Evolutionary conservation across 2,113 vertebrate species (phyloP), one percentile per base, ranked within the genome.

Genomic region (Pseudorasbora parva): DNA sequence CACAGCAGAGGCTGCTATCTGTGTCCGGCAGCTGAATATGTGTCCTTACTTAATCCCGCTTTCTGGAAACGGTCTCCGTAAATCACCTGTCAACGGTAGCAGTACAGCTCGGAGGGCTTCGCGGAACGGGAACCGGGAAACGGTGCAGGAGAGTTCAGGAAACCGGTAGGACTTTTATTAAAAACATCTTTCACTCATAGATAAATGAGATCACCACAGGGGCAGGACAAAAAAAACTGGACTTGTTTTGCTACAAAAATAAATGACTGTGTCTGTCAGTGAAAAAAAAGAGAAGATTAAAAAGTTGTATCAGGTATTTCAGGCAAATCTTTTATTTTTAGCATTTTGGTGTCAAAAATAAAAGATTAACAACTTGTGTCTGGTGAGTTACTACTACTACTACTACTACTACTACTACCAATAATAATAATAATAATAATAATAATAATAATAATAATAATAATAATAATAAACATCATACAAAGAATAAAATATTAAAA

Each of bases 1-100:
- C 51, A 82, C 23, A 76, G 81, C 77, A 14, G 57, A 15, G 27
- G 23, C 77, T 74, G 23, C 84, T 87, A 75, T 88, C 82, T 82
- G 69, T 82, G 82, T 81, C 78, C 71, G 27, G 21, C 60, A 80
- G 84, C 82, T 81, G 76, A 80, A 83, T 64, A 68, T 57, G 71
- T 41, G 73, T 72, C 79, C 37, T 45, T 71, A 59, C 54, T 81
- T 82, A 89, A 86, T 83, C 80, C 86, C 41, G 51, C 69, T 71
- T 72, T 82, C 30, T 75, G 79, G 86, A 84, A 87, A 73, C 56
- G 33, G 47, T 30, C 33, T 23, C 71, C 43, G 62, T 76, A 85
- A 87, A 84, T 74, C 47, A 81, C 51, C 80, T 80, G 78, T 60
- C 78, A 85, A 68, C 11, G 7, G 43, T 17, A 64, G 49, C 41